phyloP scores from a whole-genome alignment of 1,140 invertebrate species.

The Himalopsyche phryganea region DNA sequence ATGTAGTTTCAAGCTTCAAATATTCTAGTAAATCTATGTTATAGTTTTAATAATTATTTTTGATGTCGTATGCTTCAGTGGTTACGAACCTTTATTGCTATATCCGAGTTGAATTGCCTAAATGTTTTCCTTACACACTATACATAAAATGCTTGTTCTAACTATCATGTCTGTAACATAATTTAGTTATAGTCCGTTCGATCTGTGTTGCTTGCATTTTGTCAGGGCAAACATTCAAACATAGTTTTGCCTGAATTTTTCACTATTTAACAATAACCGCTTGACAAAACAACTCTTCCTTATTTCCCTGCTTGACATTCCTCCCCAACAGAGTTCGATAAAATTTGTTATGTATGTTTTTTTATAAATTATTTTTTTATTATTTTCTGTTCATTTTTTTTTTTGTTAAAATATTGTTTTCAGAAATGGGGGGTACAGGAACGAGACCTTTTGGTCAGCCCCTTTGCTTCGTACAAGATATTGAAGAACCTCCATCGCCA shows the following conservation, averaged over 20 bases:
- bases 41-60: no score
- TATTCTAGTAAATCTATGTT: no score
- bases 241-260: not conserved
- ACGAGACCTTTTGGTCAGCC: conserved; percentile 73
- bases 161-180: no score
- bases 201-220: no score
- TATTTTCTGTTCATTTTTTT: conserved; percentile 44
- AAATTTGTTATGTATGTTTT: conserved; percentile 4
- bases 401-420: conserved; percentile 47
- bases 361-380: conserved; percentile 34
- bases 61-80: no score
- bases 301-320: conserved; percentile 2
- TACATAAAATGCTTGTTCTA: no score
- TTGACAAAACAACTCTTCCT: not conserved
- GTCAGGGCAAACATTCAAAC: no score
- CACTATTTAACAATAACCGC: not conserved
- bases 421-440: conserved; percentile 59
- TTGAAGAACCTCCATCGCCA: conserved; percentile 54
- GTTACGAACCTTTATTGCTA: no score
- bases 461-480: conserved; percentile 60
- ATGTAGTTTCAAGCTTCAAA: no score
- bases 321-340: not conserved
- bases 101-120: no score
- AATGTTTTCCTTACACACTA: no score
- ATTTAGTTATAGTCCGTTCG: no score